A percentile compares a stretch with the other conserved stretches of the same genome.
Evolutionary conservation across 2,888 invertebrate species (phyloP).

Genomic region (Atrina japonica): DNA sequence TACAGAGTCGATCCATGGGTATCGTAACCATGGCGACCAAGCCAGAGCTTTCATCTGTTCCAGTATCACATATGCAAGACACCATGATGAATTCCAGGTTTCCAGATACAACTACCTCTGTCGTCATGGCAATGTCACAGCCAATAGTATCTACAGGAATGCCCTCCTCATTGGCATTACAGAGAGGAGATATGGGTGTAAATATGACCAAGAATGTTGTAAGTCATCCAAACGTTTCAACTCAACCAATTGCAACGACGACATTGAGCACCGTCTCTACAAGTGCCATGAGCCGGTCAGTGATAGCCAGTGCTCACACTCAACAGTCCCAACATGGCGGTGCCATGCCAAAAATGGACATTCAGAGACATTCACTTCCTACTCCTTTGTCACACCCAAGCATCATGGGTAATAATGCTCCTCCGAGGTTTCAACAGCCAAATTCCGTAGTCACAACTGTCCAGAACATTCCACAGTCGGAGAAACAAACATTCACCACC

Average conservation of each 20-base stretch:
- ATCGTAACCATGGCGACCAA: slow-evolving; percentile 20
- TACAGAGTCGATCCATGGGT: slow-evolving; percentile 11
- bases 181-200: slow-evolving; percentile 12
- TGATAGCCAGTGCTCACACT: slow-evolving; percentile 19
- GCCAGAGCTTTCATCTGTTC: neutral
- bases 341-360: no score
- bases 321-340: neutral
- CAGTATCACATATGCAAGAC: neutral
- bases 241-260: slow-evolving; percentile 3
- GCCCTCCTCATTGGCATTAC: neutral
- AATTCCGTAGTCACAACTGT: neutral
- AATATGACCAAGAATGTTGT: slow-evolving; percentile 10
- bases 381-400: no score
- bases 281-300: slow-evolving; percentile 1
- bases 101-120: slow-evolving; percentile 9
- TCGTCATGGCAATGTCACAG: slow-evolving; percentile 33
- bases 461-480: no score
- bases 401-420: neutral
- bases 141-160: slow-evolving; percentile 27
- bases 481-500: no score
- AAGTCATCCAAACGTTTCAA: neutral
- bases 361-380: no score
- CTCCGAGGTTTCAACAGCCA: slow-evolving; percentile 2
- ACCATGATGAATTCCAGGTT: neutral
- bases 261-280: slow-evolving; percentile 8